A percentile compares a stretch with the other conserved stretches of the same genome.
These are phyloP conservation scores for Protosalanx chinensis DNA, from an alignment of 2,797 vertebrate species.

Conservation along the genomic window DNA sequence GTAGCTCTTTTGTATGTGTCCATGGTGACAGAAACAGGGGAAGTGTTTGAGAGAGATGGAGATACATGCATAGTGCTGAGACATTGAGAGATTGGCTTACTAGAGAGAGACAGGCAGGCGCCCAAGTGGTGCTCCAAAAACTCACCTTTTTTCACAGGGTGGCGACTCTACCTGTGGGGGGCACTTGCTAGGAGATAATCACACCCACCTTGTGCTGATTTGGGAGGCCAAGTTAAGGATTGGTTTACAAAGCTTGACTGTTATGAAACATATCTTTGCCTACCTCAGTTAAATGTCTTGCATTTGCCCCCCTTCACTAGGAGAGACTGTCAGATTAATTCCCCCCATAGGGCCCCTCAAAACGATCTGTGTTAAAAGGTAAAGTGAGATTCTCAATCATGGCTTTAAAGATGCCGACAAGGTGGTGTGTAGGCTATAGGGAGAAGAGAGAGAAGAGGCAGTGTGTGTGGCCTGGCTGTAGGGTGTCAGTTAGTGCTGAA, in stretches of 20 bases:
- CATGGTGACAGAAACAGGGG: constrained; percentile 24
- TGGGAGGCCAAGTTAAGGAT: constrained; percentile 53
- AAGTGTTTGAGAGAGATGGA: constrained; percentile 29
- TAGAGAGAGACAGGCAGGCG: constrained; percentile 73
- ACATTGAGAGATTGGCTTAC: constrained; percentile 73
- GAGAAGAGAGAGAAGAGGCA: not conserved
- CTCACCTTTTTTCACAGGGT: constrained; percentile 67
- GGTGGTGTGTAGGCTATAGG: not conserved
- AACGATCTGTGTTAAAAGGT: constrained; percentile 17
- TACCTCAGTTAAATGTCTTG: constrained; percentile 34
- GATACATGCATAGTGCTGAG: constrained; percentile 51
- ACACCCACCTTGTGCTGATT: constrained; percentile 58
- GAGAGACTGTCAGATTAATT: constrained; percentile 15
- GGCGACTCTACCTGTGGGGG: constrained; percentile 61
- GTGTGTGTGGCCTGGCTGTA: constrained; percentile 29
- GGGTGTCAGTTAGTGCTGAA: constrained; percentile 15
- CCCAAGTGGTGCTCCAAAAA: constrained; percentile 59
- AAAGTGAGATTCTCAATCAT: constrained; percentile 34
- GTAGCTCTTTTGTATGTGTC: not conserved
- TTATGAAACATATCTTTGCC: constrained; percentile 39
- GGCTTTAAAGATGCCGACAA: constrained; percentile 4
- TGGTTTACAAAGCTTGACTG: constrained; percentile 59
- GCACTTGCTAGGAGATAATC: constrained; percentile 60
- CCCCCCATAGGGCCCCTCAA: constrained; percentile 29
- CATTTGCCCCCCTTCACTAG: constrained; percentile 29